Conservation (phyloP, 2,113 vertebrate genomes). For the Casuarius casuarius region DNA sequence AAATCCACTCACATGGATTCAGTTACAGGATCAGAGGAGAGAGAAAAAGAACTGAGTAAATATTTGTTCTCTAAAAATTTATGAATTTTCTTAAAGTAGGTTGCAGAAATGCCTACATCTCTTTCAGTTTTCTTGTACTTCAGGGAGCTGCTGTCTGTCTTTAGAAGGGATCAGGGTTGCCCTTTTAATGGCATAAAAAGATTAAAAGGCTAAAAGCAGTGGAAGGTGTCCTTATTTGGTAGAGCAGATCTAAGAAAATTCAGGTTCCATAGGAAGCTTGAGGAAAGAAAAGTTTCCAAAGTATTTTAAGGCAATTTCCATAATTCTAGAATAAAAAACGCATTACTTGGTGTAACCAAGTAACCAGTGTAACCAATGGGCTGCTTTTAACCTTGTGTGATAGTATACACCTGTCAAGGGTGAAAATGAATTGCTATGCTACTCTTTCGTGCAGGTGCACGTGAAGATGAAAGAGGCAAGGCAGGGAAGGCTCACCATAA, state of each 20-base stretch:
- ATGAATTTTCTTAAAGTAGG: not conserved
- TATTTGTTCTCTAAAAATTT: not conserved
- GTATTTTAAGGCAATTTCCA: not conserved
- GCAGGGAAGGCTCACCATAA: not conserved
- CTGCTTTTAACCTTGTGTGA: not conserved
- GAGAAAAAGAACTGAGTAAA: not conserved
- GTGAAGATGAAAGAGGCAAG: not conserved
- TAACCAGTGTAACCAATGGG: not conserved
- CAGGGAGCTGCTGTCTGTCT: not conserved
- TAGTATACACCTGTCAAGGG: not conserved
- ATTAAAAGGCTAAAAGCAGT: not conserved
- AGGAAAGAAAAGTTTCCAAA: not conserved
- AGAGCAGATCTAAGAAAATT: not conserved
- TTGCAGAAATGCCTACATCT: not conserved
- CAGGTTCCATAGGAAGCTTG: not conserved
- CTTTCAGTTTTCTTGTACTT: not conserved
- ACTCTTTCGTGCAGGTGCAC: not conserved
- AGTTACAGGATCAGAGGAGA: not conserved
- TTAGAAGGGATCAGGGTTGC: not conserved
- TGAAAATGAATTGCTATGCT: not conserved
- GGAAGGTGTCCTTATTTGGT: not conserved
- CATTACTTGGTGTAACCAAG: not conserved
- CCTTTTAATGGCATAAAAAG: not conserved
- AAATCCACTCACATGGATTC: not conserved
- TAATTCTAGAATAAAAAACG: not conserved